Base-by-base conservation (phyloP, 2,797 vertebrate genomes). In the Spondyliosoma cantharus region DNA sequence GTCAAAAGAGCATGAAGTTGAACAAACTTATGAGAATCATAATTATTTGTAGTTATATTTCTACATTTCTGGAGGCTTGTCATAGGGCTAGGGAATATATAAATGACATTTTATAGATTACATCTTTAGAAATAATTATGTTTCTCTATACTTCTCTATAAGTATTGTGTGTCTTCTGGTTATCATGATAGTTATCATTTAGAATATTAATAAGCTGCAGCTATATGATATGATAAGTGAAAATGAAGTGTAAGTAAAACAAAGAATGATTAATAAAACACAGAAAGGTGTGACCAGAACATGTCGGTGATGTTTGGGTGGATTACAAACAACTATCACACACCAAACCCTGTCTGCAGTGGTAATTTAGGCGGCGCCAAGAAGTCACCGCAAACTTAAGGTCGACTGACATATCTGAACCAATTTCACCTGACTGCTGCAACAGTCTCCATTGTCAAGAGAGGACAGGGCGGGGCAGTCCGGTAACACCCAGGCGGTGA, bases 401-500 rank as follows among this genome's bases (percentile, higher is more conserved):
- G 52, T 48, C 66, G 22, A 81, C 67, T 71, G 80, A 70, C 45
- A 70, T 69, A 62, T 78, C 32, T 62, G 57, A 81, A 79, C 66
- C 45, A 57, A 64, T 25, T 77, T 80, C 59, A 77, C 45, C 63
- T 69, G 59, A 69, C 75, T 42, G 32, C 37, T 52, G 71, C 20
- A 58, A 78, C n/a, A 62, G 72, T 45, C 69, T 74, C 71, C 32
- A 49, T 9, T 67, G 16, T 59, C 37, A 49, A 32, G 58, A 49
- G 17, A 67, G 50, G 61, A 57, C 25, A 52, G 74, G 67, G 27
- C 0, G 3, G 73, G 53, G 49, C 56, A 62, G 76, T 74, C 71
- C 37, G 62, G 69, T 72, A 71, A 83, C 67, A 81, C 67, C 66
- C 67, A 48, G 46, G 42, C 57, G 3, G 63, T 88, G 89, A 92